Evolutionary conservation across 2,797 vertebrate species (phyloP), one percentile per base, ranked within the genome.

Genomic region (Merluccius polli): DNA sequence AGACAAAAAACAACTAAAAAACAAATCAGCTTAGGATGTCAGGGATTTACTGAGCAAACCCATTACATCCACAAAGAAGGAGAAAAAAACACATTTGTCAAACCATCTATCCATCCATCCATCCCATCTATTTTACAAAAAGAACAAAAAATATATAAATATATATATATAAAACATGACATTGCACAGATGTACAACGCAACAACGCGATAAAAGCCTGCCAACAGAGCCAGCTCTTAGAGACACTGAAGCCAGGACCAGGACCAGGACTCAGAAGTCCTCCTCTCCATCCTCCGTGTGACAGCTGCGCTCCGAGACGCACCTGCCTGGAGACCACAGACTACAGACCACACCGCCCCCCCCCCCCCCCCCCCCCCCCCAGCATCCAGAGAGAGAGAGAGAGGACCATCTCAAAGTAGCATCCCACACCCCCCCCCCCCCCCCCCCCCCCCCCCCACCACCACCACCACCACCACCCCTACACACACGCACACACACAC

Each of bases 1-100:
- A 44, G 71, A 48, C n/a, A 1, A 27, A 24, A 29, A 44, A 72
- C 35, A 72, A 27, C 11, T 3, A 30, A 48, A 7, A 67, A 78
- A 41, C 4, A 87, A 86, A 90, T 87, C 90, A 86, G 86, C 79
- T 89, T 87, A 87, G 74, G 68, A 41, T 24, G 71, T 33, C 27
- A 32, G 13, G 30, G 67, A 69, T 69, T 69, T 68, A 13, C 12
- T 38, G 24, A n/a, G 71, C 27, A 38, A 72, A 38, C 15, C 59
- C 59, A 27, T 12, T 2, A 65, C 59, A 65, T n/a, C 7, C n/a
- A 65, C 59, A 65, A 59, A 52, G 48, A 59, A 59, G 21, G n/a
- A n/a, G n/a, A n/a, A n/a, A n/a, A n/a, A 59, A 59, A 24, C 52
- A 59, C 48, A 21, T n/a, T 59, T 24, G 52, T 59, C 52, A 59